Percentiles rank a stretch among this genome's conserved stretches.
Evolutionary conservation across 1,140 invertebrate species (phyloP).

Genomic region (Bombus pyrosoma): DNA sequence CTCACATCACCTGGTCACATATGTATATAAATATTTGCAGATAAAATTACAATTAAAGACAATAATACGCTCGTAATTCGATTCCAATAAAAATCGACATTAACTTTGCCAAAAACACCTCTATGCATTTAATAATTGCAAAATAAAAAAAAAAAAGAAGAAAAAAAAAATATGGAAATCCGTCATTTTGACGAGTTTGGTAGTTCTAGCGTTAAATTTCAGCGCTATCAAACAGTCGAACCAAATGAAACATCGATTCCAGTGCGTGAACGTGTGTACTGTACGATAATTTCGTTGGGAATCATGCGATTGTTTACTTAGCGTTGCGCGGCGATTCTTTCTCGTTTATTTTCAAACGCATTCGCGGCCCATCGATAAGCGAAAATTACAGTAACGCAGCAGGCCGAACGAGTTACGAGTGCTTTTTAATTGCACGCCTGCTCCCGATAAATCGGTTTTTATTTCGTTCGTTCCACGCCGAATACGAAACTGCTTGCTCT

Average conservation of each 20-base stretch:
- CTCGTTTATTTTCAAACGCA: constrained; percentile 5
- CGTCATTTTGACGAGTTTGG: neutral
- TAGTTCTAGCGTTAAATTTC: constrained; percentile 1
- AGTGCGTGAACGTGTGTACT: neutral
- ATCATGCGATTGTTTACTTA: constrained; percentile 15
- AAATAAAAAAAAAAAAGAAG: no score
- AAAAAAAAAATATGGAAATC: neutral
- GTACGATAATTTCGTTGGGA: constrained; percentile 6
- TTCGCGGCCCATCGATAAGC: constrained; percentile 34
- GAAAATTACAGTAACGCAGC: constrained; percentile 30
- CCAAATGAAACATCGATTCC: neutral
- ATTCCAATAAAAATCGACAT: no score
- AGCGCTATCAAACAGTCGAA: neutral
- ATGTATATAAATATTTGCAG: no score
- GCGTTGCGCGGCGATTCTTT: constrained; percentile 3
- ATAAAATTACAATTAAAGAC: no score
- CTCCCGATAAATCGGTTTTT: constrained; percentile 31
- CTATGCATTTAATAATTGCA: no score
- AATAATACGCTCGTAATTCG: no score
- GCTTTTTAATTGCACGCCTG: constrained; percentile 38
- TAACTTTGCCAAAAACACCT: no score
- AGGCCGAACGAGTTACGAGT: constrained; percentile 25
- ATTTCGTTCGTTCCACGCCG: constrained; percentile 14
- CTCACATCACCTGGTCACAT: neutral
- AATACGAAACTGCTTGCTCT: neutral